These are phyloP conservation scores for Carollia perspicillata DNA, from an alignment of 2,113 vertebrate genomes.

Conservation along the genomic window DNA sequence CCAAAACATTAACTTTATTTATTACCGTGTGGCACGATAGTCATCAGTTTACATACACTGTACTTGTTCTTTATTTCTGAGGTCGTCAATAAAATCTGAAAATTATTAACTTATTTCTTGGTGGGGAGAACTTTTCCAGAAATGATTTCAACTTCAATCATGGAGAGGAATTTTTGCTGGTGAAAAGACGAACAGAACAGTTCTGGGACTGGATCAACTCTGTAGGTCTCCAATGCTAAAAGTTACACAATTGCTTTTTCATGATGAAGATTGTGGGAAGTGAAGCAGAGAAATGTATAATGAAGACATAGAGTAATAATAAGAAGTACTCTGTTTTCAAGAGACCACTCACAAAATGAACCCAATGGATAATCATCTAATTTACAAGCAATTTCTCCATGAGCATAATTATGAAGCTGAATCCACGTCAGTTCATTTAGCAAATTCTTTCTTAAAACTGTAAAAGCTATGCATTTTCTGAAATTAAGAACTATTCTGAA, in stretches of 20 bases:
- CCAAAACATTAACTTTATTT: neutral
- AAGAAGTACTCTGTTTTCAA: neutral
- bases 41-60: neutral
- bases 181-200: neutral
- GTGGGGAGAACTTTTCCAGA: neutral
- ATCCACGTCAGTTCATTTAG: neutral
- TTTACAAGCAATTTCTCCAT: neutral
- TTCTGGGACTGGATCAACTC: neutral
- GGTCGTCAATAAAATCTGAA: neutral
- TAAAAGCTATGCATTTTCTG: neutral
- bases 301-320: neutral
- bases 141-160: neutral
- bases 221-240: neutral
- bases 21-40: neutral
- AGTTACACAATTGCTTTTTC: neutral
- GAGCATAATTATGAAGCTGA: neutral
- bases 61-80: neutral
- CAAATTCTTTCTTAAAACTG: neutral
- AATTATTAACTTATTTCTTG: neutral
- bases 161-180: neutral
- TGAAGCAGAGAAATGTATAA: neutral
- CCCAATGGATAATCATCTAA: neutral
- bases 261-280: neutral
- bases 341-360: neutral
- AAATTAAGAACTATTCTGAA: neutral